A percentile compares a stretch with the other conserved stretches of the same genome.
Conservation (phyloP, 2,113 vertebrate species). For the Istiophorus platypterus region DNA sequence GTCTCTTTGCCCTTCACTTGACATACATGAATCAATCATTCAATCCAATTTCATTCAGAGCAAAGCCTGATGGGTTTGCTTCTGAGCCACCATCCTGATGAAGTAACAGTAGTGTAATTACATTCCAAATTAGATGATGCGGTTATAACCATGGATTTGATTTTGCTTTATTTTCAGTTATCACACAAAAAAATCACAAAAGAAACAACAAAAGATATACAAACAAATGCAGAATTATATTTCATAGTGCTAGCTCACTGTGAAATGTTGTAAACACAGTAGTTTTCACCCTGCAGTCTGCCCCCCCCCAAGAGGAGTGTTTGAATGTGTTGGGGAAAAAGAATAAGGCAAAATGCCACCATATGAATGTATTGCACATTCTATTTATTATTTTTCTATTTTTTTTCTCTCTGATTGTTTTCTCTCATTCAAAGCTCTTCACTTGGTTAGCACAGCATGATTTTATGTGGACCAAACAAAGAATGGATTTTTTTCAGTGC, state of each 20-base stretch:
- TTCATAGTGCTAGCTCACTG: neutral
- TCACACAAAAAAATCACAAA: conserved; percentile 31
- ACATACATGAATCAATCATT: conserved; percentile 86
- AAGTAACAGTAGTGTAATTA: conserved; percentile 77
- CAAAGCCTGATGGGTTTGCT: conserved; percentile 77
- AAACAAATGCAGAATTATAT: conserved; percentile 19
- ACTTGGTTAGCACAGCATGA: neutral
- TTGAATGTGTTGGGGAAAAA: conserved; percentile 28
- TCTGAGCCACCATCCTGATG: conserved; percentile 67
- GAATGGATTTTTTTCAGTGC: neutral
- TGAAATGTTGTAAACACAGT: conserved; percentile 32
- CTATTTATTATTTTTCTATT: neutral
- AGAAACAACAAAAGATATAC: conserved; percentile 11
- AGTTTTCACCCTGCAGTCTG: neutral
- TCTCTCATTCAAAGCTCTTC: neutral
- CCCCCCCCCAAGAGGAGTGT: neutral
- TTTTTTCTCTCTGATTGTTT: conserved; percentile 1
- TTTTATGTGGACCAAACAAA: neutral
- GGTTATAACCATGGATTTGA: conserved; percentile 70
- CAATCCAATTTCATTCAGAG: conserved; percentile 81
- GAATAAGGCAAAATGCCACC: conserved; percentile 2
- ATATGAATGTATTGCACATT: neutral
- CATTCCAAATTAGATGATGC: conserved; percentile 75
- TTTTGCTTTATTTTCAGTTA: conserved; percentile 74
- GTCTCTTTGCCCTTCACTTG: conserved; percentile 84